Percentiles rank a stretch among this genome's conserved stretches.
These are phyloP conservation scores for Lacerta bilineata DNA, from an alignment of 2,797 vertebrate genomes.

Conservation along the genomic window DNA sequence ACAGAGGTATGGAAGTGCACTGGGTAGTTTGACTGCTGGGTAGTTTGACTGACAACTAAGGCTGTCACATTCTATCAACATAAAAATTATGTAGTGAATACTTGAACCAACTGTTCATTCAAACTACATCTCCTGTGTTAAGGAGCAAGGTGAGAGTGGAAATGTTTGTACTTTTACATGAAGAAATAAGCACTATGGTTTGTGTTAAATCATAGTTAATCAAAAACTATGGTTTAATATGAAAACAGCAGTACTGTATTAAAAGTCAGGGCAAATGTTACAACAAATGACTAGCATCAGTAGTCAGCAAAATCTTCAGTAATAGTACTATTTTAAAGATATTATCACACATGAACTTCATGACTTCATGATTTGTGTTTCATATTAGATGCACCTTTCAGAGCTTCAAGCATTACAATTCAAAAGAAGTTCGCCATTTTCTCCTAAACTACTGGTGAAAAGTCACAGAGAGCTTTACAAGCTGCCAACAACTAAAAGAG, in stretches of 20 bases:
- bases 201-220: no score
- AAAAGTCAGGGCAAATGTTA: no score
- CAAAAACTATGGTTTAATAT: no score
- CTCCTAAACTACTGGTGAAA: background rate
- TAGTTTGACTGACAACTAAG: conserved; percentile 16
- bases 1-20: conserved; percentile 52
- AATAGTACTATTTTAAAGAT: conserved; percentile 6
- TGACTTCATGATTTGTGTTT: conserved; percentile 26
- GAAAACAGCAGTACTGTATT: no score
- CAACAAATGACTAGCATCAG: no score
- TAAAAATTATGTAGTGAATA: background rate
- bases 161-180: background rate
- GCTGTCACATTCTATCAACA: background rate
- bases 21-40: background rate
- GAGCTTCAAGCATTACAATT: conserved; percentile 59
- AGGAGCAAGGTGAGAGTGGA: background rate
- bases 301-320: no score
- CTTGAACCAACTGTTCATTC: background rate
- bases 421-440: conserved; percentile 37
- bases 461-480: conserved; percentile 51
- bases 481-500: conserved; percentile 64
- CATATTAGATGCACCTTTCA: conserved; percentile 58
- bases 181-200: background rate
- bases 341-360: background rate
- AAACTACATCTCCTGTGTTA: background rate